A percentile compares a stretch with the other conserved stretches of the same genome.
These are phyloP conservation scores for Siniperca undulata DNA, from an alignment of 2,797 vertebrate genomes.

Conservation along the genomic window DNA sequence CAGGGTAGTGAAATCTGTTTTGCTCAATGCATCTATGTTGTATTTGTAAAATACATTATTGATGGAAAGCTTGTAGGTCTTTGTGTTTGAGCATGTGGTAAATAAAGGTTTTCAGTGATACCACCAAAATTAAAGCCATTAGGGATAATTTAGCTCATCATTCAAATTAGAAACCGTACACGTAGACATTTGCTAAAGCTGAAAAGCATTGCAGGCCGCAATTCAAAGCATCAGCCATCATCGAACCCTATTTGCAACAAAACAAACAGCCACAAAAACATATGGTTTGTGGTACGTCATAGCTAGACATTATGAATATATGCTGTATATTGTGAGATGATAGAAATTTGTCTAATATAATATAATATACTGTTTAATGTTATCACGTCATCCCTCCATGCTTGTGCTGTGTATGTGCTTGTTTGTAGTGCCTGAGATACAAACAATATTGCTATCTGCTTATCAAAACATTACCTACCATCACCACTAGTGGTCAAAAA, in stretches of 20 bases:
- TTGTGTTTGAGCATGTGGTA: slow-evolving; percentile 16
- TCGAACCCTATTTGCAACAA: neutral
- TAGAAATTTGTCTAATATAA: neutral
- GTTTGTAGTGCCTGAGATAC: neutral
- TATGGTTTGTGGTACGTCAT: neutral
- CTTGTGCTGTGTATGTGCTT: neutral
- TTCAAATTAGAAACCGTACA: neutral
- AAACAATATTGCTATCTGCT: neutral
- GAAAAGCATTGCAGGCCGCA: neutral
- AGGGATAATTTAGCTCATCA: neutral
- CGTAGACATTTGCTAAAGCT: neutral
- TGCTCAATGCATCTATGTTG: slow-evolving; percentile 37
- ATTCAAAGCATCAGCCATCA: neutral
- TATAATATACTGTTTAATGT: neutral
- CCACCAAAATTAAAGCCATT: slow-evolving; percentile 2
- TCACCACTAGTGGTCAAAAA: neutral
- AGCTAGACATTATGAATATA: neutral
- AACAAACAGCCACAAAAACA: neutral
- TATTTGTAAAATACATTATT: slow-evolving; percentile 46
- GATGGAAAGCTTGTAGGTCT: slow-evolving; percentile 21
- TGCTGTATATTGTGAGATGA: neutral
- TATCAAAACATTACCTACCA: neutral
- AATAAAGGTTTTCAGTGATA: neutral
- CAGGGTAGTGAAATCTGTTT: slow-evolving; percentile 44
- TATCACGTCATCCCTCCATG: neutral